Evolutionary conservation across 1,140 invertebrate species (phyloP).

Genomic region (Araneus ventricosus): DNA sequence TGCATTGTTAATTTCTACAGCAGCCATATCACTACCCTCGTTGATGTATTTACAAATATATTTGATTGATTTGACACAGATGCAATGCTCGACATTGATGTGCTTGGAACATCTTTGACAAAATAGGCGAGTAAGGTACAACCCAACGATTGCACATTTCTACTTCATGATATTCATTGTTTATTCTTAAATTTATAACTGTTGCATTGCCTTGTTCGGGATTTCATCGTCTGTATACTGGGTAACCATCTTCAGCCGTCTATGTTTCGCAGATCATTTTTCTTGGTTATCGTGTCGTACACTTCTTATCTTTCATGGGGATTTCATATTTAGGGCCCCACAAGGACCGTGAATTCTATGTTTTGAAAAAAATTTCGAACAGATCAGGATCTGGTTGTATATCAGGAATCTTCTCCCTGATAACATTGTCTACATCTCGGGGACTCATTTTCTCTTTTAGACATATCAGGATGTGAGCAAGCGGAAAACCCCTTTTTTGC

Average conservation of each 20-base stretch:
- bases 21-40: conserved; percentile 76
- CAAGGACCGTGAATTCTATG: neutral
- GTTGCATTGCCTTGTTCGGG: conserved; percentile 16
- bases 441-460: too few species aligned
- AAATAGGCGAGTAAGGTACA: neutral
- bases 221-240: neutral
- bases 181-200: neutral
- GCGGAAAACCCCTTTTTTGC: too few species aligned
- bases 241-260: conserved; percentile 30
- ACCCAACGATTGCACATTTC: conserved; percentile 70
- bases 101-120: conserved; percentile 77
- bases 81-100: conserved; percentile 79
- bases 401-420: neutral
- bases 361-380: neutral
- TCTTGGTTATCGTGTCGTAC: neutral
- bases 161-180: too few species aligned
- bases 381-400: neutral
- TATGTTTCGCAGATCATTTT: neutral
- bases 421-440: too few species aligned
- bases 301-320: neutral
- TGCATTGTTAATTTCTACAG: neutral
- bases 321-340: neutral
- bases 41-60: conserved; percentile 79
- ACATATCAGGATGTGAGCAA: neutral
- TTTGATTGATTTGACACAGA: conserved; percentile 77